phyloP scores from a whole-genome alignment of 2,113 vertebrate genomes.

The Riparia riparia region DNA sequence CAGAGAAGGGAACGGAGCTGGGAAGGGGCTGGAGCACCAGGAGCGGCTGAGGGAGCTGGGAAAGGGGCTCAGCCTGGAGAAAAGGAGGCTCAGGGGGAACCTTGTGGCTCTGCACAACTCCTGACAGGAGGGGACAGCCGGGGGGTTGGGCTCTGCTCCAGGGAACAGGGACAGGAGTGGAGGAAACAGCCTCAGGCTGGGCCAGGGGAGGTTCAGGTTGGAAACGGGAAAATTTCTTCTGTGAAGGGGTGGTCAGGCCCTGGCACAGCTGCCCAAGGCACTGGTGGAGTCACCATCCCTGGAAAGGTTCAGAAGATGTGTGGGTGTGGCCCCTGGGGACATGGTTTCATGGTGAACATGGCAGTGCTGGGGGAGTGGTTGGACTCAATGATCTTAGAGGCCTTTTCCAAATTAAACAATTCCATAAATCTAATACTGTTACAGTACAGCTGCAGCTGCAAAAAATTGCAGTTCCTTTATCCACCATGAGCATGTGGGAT shows the following conservation, averaged over 20 bases:
- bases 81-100: neutral
- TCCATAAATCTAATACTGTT: neutral
- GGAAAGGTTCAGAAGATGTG: fast-evolving
- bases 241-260: neutral
- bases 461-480: neutral
- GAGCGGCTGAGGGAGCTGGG: fast-evolving
- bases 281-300: neutral
- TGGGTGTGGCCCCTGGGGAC: neutral
- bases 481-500: neutral
- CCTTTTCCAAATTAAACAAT: neutral
- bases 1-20: neutral
- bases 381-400: neutral
- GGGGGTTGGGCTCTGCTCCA: fast-evolving
- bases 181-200: fast-evolving
- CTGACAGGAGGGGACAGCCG: neutral
- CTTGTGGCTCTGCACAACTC: neutral
- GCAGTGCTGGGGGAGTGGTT: neutral
- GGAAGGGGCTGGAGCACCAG: neutral
- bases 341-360: fast-evolving
- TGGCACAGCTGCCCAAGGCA: neutral
- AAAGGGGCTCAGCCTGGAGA: neutral
- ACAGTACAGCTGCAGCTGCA: neutral
- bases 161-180: fast-evolving
- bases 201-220: neutral
- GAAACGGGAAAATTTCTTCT: neutral